Conservation (phyloP, 2,113 vertebrate species). For the Oxyruncus cristatus region DNA sequence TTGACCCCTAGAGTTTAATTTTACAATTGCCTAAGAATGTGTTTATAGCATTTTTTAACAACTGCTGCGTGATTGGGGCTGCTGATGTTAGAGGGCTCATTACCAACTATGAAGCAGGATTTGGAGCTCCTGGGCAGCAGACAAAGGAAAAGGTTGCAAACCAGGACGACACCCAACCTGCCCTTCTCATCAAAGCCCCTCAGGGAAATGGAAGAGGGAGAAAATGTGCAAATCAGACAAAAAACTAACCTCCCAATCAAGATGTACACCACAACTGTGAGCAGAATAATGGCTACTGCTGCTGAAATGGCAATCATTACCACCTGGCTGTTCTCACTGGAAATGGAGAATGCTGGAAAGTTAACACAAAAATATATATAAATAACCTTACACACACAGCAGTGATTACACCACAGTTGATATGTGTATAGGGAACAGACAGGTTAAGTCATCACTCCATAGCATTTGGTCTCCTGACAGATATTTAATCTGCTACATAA, state of each 20-base stretch:
- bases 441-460: not conserved
- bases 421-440: not conserved
- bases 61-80: constrained; percentile 57
- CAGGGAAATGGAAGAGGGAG: not conserved
- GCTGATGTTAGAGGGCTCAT: constrained; percentile 42
- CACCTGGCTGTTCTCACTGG: constrained; percentile 94
- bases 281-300: constrained; percentile 91
- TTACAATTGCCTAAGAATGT: constrained; percentile 73
- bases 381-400: not conserved
- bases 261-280: constrained; percentile 91
- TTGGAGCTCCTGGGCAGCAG: constrained; percentile 37
- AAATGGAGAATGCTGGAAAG: constrained; percentile 93
- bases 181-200: not conserved
- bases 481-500: not conserved
- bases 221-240: not conserved
- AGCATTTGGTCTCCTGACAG: not conserved
- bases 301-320: constrained; percentile 94
- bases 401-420: not conserved
- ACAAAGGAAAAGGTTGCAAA: constrained; percentile 6
- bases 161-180: not conserved
- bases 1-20: constrained; percentile 68
- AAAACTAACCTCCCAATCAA: constrained; percentile 90
- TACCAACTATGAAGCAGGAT: not conserved
- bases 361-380: constrained; percentile 45
- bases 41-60: constrained; percentile 77